Evolutionary conservation across 2,113 vertebrate genomes (phyloP).

Genomic region (Dasypus novemcinctus): DNA sequence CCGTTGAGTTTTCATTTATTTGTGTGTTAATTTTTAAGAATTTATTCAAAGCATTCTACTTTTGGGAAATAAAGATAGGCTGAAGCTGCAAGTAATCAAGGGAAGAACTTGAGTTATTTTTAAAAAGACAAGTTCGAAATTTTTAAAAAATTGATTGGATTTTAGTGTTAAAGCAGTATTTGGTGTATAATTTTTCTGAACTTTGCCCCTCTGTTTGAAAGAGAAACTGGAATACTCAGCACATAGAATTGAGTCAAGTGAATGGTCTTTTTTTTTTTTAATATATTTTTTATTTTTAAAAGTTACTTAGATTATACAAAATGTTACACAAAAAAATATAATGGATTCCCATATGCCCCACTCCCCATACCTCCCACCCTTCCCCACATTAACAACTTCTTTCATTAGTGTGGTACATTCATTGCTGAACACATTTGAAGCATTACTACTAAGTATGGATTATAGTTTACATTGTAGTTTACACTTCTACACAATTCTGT

Average conservation of each 20-base stretch:
- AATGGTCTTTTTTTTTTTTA: no score
- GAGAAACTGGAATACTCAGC: slow-evolving; percentile 2
- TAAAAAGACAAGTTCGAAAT: slow-evolving; percentile 43
- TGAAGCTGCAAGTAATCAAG: slow-evolving; percentile 60
- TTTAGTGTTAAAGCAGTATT: slow-evolving; percentile 40
- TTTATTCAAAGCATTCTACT: slow-evolving; percentile 70
- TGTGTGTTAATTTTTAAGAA: slow-evolving; percentile 82
- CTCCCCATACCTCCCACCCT: no score
- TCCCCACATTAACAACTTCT: no score
- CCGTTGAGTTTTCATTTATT: slow-evolving; percentile 81
- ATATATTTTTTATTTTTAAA: no score
- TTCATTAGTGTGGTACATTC: no score
- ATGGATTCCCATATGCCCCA: no score
- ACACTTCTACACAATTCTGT: no score
- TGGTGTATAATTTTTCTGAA: slow-evolving; percentile 44
- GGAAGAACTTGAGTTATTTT: slow-evolving; percentile 59
- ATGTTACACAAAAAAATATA: no score
- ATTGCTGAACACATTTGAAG: no score
- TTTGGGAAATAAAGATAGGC: slow-evolving; percentile 64
- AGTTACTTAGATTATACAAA: no score
- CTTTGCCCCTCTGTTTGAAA: slow-evolving; percentile 17
- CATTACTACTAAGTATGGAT: no score
- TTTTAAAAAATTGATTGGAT: slow-evolving; percentile 2
- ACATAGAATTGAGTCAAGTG: slow-evolving; percentile 13
- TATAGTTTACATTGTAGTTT: no score